Evolutionary conservation across 2,888 invertebrate species (phyloP).

Genomic region (Aleiodes leptofemur): DNA sequence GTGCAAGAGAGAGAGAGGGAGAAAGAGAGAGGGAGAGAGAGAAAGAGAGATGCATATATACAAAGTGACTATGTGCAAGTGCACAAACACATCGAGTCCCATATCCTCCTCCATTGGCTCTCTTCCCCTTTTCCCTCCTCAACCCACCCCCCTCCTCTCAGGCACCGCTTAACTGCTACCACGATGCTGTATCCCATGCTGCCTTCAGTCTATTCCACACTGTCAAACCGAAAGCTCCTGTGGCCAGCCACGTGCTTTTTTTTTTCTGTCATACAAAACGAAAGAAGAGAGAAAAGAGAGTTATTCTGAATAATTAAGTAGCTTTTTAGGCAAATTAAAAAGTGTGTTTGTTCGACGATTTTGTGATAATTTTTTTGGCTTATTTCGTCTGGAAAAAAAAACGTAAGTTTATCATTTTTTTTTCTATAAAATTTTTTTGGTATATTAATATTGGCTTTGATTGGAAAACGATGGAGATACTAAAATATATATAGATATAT

Average conservation of each 20-base stretch:
- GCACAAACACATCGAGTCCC: not conserved
- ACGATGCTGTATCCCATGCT: slow-evolving; percentile 23
- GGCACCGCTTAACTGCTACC: slow-evolving; percentile 31
- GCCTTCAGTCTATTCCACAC: slow-evolving; percentile 44
- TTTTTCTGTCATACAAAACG: not conserved
- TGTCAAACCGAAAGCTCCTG: slow-evolving; percentile 36
- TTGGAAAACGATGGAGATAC: too few species aligned
- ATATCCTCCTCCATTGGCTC: slow-evolving; percentile 6
- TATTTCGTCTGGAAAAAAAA: not conserved
- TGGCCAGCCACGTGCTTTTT: not conserved
- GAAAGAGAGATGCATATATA: not conserved
- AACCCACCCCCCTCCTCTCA: not conserved
- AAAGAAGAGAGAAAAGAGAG: not conserved
- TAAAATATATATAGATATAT: too few species aligned
- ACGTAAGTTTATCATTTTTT: slow-evolving; percentile 1
- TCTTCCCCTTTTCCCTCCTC: slow-evolving; percentile 42
- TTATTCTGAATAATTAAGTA: not conserved
- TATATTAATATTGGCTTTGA: too few species aligned
- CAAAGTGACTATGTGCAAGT: slow-evolving; percentile 39
- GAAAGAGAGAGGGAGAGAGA: too few species aligned
- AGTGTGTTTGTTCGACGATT: not conserved
- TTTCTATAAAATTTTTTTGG: too few species aligned
- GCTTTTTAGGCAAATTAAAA: not conserved
- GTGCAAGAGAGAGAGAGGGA: slow-evolving; percentile 10
- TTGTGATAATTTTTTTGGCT: not conserved